Base-by-base conservation (phyloP, 2,888 invertebrate species). In the Ennomos erosarius region DNA sequence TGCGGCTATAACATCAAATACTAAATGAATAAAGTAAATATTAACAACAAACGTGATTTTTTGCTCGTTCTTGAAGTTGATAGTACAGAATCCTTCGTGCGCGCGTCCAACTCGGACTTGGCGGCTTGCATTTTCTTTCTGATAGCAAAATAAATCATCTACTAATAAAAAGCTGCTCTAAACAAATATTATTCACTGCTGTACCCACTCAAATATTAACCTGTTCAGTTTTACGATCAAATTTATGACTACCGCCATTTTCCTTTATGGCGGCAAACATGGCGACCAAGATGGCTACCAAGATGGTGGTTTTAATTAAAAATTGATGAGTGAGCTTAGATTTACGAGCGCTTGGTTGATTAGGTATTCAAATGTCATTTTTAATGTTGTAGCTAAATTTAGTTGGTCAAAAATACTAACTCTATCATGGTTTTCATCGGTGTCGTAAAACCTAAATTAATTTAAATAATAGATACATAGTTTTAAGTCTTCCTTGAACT, bases 261-360 rank as follows among this genome's bases (percentile, higher is more conserved):
- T 74, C 67, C 62, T 69, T 70, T 68, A 64, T 67, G 64, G 65
- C 55, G 62, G 50, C 59, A 53, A 58, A 53, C 44, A 55, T 55
- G 55, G 50, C 59, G 50, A 38, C 46, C 53, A 62, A 69, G 58
- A 70, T 70, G 64, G 58, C 57, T 53, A 50, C 63, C 66, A 71
- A 63, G 49, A 64, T 65, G 66, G 66, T 48, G 74, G 70, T 68
- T 4, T 74, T 74, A 79, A 79, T 81, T 76, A 78, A 75, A 75
- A 73, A 80, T 77, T 73, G 64, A 79, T 76, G 69, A 69, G 69
- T 60, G 64, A 48, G 46, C 64, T 16, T 56, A 66, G 72, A 71
- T 71, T 75, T 71, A 71, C 63, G 52, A 37, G 33, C 48, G 38
- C 55, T 58, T 26, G 57, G 42, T 45, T 57, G 46, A 46, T 58